Evolutionary conservation across 2,888 invertebrate species (phyloP).

Genomic region (Plebejus argus): DNA sequence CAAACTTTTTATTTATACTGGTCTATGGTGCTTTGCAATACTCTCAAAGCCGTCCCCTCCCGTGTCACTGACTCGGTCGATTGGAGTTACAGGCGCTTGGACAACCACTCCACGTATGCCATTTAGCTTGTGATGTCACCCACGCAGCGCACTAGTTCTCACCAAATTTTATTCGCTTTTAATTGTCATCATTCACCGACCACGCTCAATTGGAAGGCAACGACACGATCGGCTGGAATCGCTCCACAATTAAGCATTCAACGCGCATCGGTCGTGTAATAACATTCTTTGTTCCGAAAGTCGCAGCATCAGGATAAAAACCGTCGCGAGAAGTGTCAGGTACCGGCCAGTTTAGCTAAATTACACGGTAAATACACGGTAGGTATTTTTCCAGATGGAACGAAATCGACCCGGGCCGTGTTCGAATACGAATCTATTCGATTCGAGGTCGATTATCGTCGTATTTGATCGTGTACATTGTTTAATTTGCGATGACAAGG

Average conservation of each 20-base stretch:
- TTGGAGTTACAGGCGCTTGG: conserved; percentile 63
- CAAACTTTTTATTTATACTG: neutral
- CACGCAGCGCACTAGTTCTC: conserved; percentile 75
- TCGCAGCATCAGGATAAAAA: conserved; percentile 70
- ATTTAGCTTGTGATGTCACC: conserved; percentile 76
- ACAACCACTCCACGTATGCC: conserved; percentile 61
- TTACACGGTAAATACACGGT: conserved; percentile 36
- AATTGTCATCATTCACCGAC: conserved; percentile 76
- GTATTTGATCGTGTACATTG: conserved; percentile 74
- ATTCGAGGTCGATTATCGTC: conserved; percentile 43
- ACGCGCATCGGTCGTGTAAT: conserved; percentile 75
- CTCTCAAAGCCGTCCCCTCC: conserved; percentile 18
- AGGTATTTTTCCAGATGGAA: conserved; percentile 50
- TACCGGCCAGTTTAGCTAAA: conserved; percentile 62
- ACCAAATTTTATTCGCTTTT: conserved; percentile 65
- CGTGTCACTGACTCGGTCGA: conserved; percentile 49
- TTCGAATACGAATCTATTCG: conserved; percentile 49
- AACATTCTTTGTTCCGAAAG: conserved; percentile 78
- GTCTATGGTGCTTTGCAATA: conserved; percentile 20
- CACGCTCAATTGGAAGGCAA: conserved; percentile 76
- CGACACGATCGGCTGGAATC: conserved; percentile 65
- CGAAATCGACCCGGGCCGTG: conserved; percentile 48
- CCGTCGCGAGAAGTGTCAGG: conserved; percentile 73
- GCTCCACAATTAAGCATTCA: conserved; percentile 74
- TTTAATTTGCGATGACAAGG: conserved; percentile 75